Conservation (phyloP, 2,113 vertebrate species). For the Lepus europaeus region DNA sequence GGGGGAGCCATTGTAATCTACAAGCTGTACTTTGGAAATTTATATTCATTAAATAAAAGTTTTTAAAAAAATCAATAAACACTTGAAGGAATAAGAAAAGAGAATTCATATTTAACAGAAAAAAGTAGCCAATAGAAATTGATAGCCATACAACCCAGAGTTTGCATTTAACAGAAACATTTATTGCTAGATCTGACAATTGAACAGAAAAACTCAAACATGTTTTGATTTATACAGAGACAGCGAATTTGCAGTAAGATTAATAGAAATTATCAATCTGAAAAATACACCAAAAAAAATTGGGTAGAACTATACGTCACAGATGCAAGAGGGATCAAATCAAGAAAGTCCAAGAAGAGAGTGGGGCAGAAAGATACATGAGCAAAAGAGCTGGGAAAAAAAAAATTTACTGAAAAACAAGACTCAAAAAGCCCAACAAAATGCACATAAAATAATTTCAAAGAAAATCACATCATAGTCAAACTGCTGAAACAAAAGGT, state of each 20-base stretch:
- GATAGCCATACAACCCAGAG: not conserved
- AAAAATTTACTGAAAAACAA: not conserved
- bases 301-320: not conserved
- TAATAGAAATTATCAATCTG: not conserved
- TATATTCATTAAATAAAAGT: too few relatives aligned
- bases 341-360: not conserved
- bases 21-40: too few relatives aligned
- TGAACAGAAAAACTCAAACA: not conserved
- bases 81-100: not conserved
- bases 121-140: not conserved
- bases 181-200: too few relatives aligned
- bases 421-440: not conserved
- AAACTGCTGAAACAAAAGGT: not conserved
- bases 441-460: not conserved
- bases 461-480: not conserved
- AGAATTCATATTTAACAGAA: not conserved
- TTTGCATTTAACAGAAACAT: not conserved
- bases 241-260: not conserved
- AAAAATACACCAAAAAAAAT: not conserved
- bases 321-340: not conserved
- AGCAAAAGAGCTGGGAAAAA: not conserved
- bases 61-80: not conserved
- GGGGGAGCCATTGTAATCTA: too few relatives aligned
- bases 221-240: not conserved
- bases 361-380: not conserved